Percentiles rank a stretch among this genome's conserved stretches.
Evolutionary conservation across 1,140 invertebrate species (phyloP).

Genomic region (Triops longicaudatus): DNA sequence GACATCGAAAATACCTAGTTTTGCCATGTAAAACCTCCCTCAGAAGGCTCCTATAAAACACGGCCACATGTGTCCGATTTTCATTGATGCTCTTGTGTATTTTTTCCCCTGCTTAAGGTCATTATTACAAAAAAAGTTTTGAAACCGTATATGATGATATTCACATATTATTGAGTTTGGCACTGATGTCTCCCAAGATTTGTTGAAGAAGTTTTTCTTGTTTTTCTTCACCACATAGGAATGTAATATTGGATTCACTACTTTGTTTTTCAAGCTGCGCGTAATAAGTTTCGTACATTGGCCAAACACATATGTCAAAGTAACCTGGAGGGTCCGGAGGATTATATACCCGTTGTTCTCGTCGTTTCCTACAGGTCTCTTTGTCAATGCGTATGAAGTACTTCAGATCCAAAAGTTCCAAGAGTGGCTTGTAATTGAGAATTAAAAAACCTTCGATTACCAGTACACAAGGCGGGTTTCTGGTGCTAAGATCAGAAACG

Average conservation of each 20-base stretch:
- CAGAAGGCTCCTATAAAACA: slow-evolving; percentile 35
- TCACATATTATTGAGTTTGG: not conserved
- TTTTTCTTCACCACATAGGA: not conserved
- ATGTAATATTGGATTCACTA: not conserved
- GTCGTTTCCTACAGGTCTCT: slow-evolving; percentile 47
- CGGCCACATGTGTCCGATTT: not conserved
- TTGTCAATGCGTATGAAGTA: slow-evolving; percentile 61
- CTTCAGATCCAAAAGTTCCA: slow-evolving; percentile 56
- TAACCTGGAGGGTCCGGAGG: slow-evolving; percentile 69
- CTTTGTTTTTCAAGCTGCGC: slow-evolving; percentile 33
- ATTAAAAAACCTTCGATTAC: slow-evolving; percentile 69
- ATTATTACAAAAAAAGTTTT: not conserved
- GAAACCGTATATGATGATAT: not conserved
- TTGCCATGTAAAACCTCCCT: slow-evolving; percentile 40
- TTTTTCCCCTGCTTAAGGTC: not conserved
- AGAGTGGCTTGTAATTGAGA: slow-evolving; percentile 55
- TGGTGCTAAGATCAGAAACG: not conserved
- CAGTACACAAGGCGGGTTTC: slow-evolving; percentile 39
- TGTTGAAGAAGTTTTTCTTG: not conserved
- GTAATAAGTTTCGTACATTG: slow-evolving; percentile 49
- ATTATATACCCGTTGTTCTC: slow-evolving; percentile 48
- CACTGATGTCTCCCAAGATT: not conserved
- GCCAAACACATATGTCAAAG: slow-evolving; percentile 69
- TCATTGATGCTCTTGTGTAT: not conserved
- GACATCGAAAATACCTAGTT: not conserved